Evolutionary conservation across 2,888 invertebrate species (phyloP).

Genomic region (Eledona agricola): DNA sequence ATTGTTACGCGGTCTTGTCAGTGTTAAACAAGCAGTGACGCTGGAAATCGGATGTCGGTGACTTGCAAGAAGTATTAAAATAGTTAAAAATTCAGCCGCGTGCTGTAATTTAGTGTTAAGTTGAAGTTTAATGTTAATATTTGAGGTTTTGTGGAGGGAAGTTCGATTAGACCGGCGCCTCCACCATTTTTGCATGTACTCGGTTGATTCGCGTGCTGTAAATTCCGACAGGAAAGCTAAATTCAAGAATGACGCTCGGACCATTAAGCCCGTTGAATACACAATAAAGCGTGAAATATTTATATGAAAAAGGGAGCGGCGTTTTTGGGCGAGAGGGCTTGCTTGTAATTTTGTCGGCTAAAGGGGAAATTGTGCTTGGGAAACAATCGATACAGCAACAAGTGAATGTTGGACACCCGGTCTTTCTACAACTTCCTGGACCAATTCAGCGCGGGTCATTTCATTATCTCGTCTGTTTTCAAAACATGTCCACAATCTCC

Average conservation of each 20-base stretch:
- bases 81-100: too few species aligned
- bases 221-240: neutral
- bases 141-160: too few species aligned
- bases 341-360: conserved; percentile 16
- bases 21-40: too few species aligned
- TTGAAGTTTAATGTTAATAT: too few species aligned
- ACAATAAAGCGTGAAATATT: conserved; percentile 24
- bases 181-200: too few species aligned
- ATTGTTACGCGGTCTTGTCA: too few species aligned
- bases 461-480: too few species aligned
- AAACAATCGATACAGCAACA: conserved; percentile 45
- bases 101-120: too few species aligned
- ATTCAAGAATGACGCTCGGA: conserved; percentile 5
- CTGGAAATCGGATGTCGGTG: too few species aligned
- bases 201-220: neutral
- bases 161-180: too few species aligned
- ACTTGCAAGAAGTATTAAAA: too few species aligned
- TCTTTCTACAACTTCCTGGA: conserved; percentile 5
- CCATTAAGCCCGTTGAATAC: conserved; percentile 20
- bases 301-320: conserved; percentile 13
- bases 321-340: conserved; percentile 16
- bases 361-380: conserved; percentile 14
- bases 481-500: too few species aligned
- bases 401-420: conserved; percentile 36
- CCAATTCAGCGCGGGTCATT: neutral